Evolutionary conservation across 2,888 invertebrate genomes (phyloP), one percentile per base, ranked within the genome.

Genomic region (Smittia sp.): DNA sequence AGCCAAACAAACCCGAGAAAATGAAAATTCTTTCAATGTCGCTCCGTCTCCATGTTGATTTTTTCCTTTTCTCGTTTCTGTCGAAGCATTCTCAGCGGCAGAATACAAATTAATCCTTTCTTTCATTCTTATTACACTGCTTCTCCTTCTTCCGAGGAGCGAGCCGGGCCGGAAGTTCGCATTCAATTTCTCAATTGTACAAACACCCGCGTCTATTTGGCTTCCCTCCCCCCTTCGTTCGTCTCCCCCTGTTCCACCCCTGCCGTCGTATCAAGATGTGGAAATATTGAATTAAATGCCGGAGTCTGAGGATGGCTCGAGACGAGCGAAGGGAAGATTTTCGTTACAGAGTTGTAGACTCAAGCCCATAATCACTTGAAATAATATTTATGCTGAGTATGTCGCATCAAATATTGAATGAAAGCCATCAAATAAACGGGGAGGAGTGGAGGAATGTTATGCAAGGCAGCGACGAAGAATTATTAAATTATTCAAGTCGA

Each of bases 101-200:
- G 52, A 7, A 52, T 52, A 52, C 52, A 52, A 52, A 52, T 52
- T 52, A 52, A 52, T 52, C 52, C 52, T 52, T 52, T 52, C 15
- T 3, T 52, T 52, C 52, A 7, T 52, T 52, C 52, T 38, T 38
- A 38, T 38, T 38, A 52, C 52, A 52, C 13, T 15, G 18, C 15
- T 52, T 52, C n/a, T 52, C 13, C 15, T 15, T 4, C 11, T 52
- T 52, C 13, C 15, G 4, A n/a, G 7, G 52, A 15, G 52, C 6
- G 9, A 15, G 18, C 15, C 3, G 13, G 52, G 9, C n/a, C 52
- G 13, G 4, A 7, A 52, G 3, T n/a, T 7, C 3, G 52, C 15
- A 3, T 52, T 11, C 38, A 38, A 38, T 38, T 38, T 38, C 38
- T 38, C 6, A 9, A 38, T 38, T 38, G 38, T 38, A 11, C 38